Conservation (phyloP, 1,140 invertebrate species). For the Euglossa dilemma region DNA sequence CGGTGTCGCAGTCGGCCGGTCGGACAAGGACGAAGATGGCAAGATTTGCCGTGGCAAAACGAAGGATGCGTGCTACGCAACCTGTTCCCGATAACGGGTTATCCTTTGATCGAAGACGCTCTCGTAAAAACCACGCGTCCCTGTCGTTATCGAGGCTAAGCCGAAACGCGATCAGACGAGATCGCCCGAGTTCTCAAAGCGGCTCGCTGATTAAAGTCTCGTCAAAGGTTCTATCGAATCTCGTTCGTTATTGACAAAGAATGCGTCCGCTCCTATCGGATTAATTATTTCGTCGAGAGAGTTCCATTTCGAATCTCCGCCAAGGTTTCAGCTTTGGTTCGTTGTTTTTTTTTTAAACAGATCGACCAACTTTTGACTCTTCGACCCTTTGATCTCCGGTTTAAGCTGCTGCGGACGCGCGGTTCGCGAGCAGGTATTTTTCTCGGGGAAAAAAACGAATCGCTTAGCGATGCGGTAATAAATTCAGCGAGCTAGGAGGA, state of each 20-base stretch:
- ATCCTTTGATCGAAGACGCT: slow-evolving; percentile 6
- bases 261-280: not conserved
- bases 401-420: not conserved
- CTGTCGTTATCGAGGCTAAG: not conserved
- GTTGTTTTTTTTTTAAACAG: not conserved
- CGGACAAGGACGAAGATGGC: slow-evolving; percentile 63
- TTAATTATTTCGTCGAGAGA: not conserved
- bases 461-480: not conserved
- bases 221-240: slow-evolving; percentile 12
- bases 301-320: not conserved
- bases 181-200: not conserved
- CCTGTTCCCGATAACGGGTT: slow-evolving; percentile 21
- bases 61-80: slow-evolving; percentile 26
- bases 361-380: not conserved
- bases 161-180: not conserved
- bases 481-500: not conserved
- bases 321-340: no score
- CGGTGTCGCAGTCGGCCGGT: slow-evolving; percentile 69
- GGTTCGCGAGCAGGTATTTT: not conserved
- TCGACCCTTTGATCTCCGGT: not conserved
- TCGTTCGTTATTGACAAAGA: not conserved
- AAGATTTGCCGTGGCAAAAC: slow-evolving; percentile 58
- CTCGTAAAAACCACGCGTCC: not conserved
- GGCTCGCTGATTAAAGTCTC: not conserved
- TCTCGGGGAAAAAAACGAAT: not conserved